Evolutionary conservation across 2,113 vertebrate genomes (phyloP).

Genomic region (Myiagra hebetior): DNA sequence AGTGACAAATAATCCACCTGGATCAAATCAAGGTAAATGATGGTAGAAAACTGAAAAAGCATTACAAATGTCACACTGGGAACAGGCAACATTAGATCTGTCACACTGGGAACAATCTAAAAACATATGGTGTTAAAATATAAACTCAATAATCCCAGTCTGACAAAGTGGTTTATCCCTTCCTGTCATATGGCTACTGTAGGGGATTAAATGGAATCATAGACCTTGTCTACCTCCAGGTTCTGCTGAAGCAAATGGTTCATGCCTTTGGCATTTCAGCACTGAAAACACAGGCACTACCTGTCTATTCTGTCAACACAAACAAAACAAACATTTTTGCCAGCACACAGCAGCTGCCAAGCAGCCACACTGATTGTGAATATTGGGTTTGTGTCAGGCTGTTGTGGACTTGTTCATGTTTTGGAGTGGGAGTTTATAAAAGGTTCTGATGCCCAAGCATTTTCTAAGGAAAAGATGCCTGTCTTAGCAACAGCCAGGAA

Average conservation of each 20-base stretch:
- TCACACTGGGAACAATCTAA: neutral
- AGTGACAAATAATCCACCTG: neutral
- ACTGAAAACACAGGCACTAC: neutral
- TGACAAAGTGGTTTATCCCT: slow-evolving; percentile 55
- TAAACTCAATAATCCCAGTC: slow-evolving; percentile 33
- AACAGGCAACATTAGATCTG: neutral
- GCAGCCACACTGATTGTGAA: neutral
- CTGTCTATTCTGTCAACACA: neutral
- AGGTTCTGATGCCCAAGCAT: neutral
- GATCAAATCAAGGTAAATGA: neutral
- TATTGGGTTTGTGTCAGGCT: neutral
- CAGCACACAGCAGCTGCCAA: neutral
- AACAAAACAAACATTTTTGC: neutral
- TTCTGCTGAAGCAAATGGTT: neutral
- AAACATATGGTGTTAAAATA: slow-evolving; percentile 40
- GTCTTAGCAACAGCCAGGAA: neutral
- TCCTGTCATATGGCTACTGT: slow-evolving; percentile 38
- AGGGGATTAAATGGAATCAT: slow-evolving; percentile 14
- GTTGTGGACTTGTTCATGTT: neutral
- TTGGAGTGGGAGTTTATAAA: neutral
- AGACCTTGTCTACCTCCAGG: neutral
- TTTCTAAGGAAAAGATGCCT: neutral
- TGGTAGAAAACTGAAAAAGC: neutral
- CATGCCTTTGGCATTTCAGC: neutral
- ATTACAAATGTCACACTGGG: neutral